These are phyloP conservation scores for Alectura lathami DNA, from an alignment of 2,113 vertebrate genomes.

Conservation along the genomic window DNA sequence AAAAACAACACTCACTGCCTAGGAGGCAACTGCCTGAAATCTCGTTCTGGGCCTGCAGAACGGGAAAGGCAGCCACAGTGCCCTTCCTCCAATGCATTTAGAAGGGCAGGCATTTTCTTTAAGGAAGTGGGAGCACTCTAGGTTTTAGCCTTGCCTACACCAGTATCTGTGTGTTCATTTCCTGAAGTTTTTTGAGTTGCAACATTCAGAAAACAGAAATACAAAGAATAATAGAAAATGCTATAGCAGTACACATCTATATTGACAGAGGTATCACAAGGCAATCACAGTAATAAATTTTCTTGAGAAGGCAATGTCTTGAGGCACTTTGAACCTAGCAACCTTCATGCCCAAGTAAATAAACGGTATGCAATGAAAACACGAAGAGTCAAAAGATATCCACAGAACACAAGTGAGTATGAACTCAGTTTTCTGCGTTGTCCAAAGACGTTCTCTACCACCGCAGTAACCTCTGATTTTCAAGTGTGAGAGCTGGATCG, in stretches of 20 bases:
- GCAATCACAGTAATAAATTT: not conserved
- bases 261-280: not conserved
- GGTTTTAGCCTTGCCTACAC: not conserved
- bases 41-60: not conserved
- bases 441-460: not conserved
- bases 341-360: not conserved
- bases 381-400: not conserved
- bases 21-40: constrained; percentile 6
- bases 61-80: not conserved
- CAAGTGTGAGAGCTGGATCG: fast-evolving
- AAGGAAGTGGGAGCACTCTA: not conserved
- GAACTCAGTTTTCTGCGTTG: not conserved
- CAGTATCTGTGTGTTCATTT: not conserved
- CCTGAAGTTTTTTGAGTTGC: not conserved
- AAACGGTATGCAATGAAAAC: not conserved
- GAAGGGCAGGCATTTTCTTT: not conserved
- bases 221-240: not conserved
- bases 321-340: not conserved
- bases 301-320: not conserved
- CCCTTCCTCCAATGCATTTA: not conserved
- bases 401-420: not conserved
- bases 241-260: not conserved
- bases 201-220: not conserved
- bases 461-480: not conserved
- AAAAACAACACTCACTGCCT: not conserved